Conservation (phyloP, 2,113 vertebrate species). For the Paraplagusia blochii region DNA sequence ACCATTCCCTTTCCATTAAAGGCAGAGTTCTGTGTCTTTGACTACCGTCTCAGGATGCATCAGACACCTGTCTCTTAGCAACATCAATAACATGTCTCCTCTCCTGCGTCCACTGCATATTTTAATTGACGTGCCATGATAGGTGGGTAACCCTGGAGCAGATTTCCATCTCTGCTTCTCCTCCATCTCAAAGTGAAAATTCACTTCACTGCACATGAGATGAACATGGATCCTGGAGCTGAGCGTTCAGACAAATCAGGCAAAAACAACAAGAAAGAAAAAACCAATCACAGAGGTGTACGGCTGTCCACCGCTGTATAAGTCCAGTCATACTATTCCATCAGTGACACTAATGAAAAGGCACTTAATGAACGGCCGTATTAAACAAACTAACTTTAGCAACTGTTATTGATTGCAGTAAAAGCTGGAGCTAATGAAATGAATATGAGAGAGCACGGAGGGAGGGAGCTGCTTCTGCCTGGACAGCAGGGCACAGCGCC, state of each 20-base stretch:
- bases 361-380: constrained; percentile 65
- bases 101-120: constrained; percentile 30
- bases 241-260: constrained; percentile 37
- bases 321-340: constrained; percentile 58
- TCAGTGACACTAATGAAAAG: constrained; percentile 70
- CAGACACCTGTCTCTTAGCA: constrained; percentile 71
- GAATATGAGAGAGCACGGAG: constrained; percentile 66
- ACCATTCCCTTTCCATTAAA: constrained; percentile 65
- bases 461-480: constrained; percentile 49
- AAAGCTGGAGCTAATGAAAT: constrained; percentile 71
- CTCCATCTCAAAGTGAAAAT: constrained; percentile 39
- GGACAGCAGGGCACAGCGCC: constrained; percentile 60
- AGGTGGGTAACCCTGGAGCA: constrained; percentile 15
- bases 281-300: constrained; percentile 53
- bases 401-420: constrained; percentile 68
- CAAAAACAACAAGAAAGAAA: constrained; percentile 26
- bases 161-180: constrained; percentile 4
- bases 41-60: constrained; percentile 67
- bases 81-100: constrained; percentile 55
- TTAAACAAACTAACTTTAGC: constrained; percentile 64
- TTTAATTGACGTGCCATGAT: constrained; percentile 38
- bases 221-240: constrained; percentile 33
- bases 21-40: constrained; percentile 58
- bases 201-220: constrained; percentile 38
- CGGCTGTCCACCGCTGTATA: constrained; percentile 60